Evolutionary conservation across 2,888 invertebrate genomes (phyloP).

Genomic region (Agriopis marginaria): DNA sequence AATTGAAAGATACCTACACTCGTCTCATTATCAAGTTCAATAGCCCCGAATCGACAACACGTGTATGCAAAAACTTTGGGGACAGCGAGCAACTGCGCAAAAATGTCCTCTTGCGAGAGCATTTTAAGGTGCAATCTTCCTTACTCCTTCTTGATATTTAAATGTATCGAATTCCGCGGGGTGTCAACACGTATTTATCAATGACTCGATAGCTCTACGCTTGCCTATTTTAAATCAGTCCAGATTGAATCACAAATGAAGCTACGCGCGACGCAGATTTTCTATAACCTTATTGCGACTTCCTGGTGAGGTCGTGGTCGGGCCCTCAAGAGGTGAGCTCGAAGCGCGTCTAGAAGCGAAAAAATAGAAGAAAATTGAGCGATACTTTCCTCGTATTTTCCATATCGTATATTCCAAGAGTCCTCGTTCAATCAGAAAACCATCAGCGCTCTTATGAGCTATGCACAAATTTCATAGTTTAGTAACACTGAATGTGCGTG

Average conservation of each 20-base stretch:
- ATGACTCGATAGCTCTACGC: constrained; percentile 66
- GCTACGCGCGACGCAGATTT: constrained; percentile 58
- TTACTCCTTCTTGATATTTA: constrained; percentile 60
- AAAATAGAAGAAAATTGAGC: constrained; percentile 50
- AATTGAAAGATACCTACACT: constrained; percentile 69
- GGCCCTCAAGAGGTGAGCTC: constrained; percentile 32
- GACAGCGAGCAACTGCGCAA: constrained; percentile 66
- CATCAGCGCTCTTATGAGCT: constrained; percentile 75
- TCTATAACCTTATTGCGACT: constrained; percentile 51
- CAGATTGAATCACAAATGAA: constrained; percentile 66
- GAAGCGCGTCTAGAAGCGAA: not conserved
- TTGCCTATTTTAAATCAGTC: constrained; percentile 59
- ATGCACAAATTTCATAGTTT: constrained; percentile 82
- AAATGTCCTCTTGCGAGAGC: constrained; percentile 66
- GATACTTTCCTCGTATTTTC: constrained; percentile 83
- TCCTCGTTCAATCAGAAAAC: constrained; percentile 77
- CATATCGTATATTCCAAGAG: constrained; percentile 78
- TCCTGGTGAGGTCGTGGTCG: constrained; percentile 60
- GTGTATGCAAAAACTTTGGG: constrained; percentile 82
- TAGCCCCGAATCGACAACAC: constrained; percentile 81
- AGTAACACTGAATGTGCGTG: constrained; percentile 71
- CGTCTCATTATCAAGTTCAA: constrained; percentile 85
- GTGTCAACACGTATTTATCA: constrained; percentile 81
- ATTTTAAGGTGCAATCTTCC: constrained; percentile 78
- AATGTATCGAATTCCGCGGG: constrained; percentile 75